Evolutionary conservation across 2,888 invertebrate genomes (phyloP), one percentile per base, ranked within the genome.

Genomic region (Notocelia uddmanniana): DNA sequence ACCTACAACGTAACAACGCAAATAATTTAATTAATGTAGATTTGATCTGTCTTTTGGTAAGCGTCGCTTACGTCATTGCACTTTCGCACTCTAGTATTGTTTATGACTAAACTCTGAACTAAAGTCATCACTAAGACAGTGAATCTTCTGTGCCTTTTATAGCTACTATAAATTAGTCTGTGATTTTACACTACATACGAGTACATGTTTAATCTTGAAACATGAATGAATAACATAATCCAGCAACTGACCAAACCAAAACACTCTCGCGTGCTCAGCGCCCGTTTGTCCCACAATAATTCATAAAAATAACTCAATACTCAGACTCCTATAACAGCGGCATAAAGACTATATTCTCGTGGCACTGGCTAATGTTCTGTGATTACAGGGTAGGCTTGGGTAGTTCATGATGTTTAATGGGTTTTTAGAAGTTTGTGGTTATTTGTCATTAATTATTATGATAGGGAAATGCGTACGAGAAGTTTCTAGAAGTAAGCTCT

Each of bases 281-380:
- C 13, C 41, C 66, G n/a, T 66, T 66, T 41, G 23, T 66, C n/a
- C 26, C 8, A 10, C 13, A 13, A 55, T 55, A 66, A 55, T 13
- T 55, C 41, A 55, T 55, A 41, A 66, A 66, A 45, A 66, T 66
- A 66, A 66, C 66, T 66, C 18, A 66, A 66, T 66, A 55, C 23
- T 26, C 41, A 23, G 23, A 37, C 10, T 41, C 55, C n/a, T 66
- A 66, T 66, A 45, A 26, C 55, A 11, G 9, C 0, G 8, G 2
- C 5, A 15, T 66, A 66, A 41, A 26, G 18, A 41, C 21, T 55
- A 55, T 8, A 26, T 10, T 55, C 50, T 31, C 19, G 13, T 63
- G 10, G n/a, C 45, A 5, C 6, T 8, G 60, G 3, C 21, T 60
- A 60, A 60, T 60, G 60, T 60, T 45, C 60, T 26, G 21, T 60